phyloP scores from a whole-genome alignment of 2,888 invertebrate genomes.

The Lapara coniferarum region DNA sequence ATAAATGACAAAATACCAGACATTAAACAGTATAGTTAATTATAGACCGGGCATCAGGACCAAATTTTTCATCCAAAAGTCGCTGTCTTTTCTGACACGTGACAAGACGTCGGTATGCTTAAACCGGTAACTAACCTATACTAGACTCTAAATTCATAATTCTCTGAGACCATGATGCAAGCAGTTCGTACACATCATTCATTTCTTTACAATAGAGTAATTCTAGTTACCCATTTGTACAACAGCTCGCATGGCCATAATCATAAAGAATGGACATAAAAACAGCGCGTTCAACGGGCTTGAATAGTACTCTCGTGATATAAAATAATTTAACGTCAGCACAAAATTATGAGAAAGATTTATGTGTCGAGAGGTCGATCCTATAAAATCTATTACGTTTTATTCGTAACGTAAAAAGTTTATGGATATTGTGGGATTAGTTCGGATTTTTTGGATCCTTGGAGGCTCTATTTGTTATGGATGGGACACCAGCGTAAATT shows the following conservation, averaged over 20 bases:
- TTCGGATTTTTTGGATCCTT: slow-evolving; percentile 17
- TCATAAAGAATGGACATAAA: slow-evolving; percentile 28
- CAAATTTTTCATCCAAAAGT: too few species aligned
- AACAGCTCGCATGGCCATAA: slow-evolving; percentile 24
- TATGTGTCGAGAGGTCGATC: slow-evolving; percentile 38
- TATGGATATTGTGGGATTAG: slow-evolving; percentile 30
- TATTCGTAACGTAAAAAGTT: slow-evolving; percentile 34
- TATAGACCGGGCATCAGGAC: too few species aligned
- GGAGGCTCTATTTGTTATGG: slow-evolving; percentile 16
- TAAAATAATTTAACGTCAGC: slow-evolving; percentile 42
- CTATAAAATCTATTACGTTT: slow-evolving; percentile 40
- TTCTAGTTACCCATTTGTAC: slow-evolving; percentile 23
- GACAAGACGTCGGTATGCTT: too few species aligned
- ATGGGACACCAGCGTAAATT: slow-evolving; percentile 12
- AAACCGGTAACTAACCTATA: background rate
- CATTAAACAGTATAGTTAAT: too few species aligned
- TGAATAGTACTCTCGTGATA: slow-evolving; percentile 31
- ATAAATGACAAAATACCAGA: too few species aligned
- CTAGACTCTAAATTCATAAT: background rate
- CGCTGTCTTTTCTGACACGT: too few species aligned
- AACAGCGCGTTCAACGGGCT: slow-evolving; percentile 23
- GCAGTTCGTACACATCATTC: background rate
- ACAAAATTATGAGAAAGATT: slow-evolving; percentile 37
- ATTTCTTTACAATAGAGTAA: slow-evolving; percentile 9
- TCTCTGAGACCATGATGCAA: background rate